These are phyloP conservation scores for Meteorus cinctellus DNA, from an alignment of 2,888 invertebrate species.

Conservation along the genomic window DNA sequence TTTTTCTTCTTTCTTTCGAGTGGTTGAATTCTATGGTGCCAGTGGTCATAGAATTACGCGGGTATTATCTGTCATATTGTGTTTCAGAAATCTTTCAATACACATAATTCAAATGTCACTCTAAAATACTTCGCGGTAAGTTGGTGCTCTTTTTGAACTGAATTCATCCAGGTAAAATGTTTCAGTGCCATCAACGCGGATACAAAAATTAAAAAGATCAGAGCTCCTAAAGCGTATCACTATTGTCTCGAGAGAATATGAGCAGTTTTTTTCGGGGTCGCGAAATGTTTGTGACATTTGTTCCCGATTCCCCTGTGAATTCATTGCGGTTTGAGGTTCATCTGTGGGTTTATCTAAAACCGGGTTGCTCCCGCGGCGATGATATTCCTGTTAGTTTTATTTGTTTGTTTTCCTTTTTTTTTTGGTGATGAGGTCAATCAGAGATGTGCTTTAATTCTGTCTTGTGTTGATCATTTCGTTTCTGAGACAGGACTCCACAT, in stretches of 20 bases:
- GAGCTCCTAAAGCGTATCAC: neutral
- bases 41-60: conserved; percentile 44
- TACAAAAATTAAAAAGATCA: neutral
- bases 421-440: neutral
- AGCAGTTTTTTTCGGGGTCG: neutral
- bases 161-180: neutral
- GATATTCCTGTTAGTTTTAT: neutral
- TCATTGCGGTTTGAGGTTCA: neutral
- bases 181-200: neutral
- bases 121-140: neutral
- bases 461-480: too few species aligned
- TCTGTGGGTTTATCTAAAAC: neutral
- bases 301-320: neutral
- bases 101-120: neutral
- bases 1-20: neutral
- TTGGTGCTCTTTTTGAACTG: neutral
- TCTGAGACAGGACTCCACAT: too few species aligned
- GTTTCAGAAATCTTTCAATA: neutral
- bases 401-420: neutral
- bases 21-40: conserved; percentile 46
- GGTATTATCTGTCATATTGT: conserved; percentile 9
- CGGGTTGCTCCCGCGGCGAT: neutral
- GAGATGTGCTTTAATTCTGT: neutral
- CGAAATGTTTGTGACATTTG: neutral
- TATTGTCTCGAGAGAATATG: neutral